phyloP scores from a whole-genome alignment of 1,140 invertebrate species.

The Microplitis demolitor region DNA sequence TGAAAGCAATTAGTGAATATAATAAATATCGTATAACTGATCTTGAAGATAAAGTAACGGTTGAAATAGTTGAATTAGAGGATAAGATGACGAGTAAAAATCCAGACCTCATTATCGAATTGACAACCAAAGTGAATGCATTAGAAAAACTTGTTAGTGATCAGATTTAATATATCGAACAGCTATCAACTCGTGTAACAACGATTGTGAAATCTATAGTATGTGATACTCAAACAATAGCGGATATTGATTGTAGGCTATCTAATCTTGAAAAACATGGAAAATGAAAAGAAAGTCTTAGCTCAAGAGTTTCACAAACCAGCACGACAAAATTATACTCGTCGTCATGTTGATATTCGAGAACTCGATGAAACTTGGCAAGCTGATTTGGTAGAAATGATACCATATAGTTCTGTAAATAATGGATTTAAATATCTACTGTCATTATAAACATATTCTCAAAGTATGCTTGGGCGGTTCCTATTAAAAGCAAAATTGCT shows the following conservation, averaged over 20 bases:
- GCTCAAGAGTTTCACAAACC: not conserved
- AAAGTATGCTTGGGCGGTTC: conserved; percentile 26
- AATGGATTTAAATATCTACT: conserved; percentile 10
- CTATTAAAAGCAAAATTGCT: conserved; percentile 31
- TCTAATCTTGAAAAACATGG: not conserved
- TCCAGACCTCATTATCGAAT: too few species aligned
- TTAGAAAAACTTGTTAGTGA: too few species aligned
- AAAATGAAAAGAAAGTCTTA: not conserved
- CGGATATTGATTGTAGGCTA: not conserved
- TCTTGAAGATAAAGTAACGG: too few species aligned
- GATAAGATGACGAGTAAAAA: too few species aligned
- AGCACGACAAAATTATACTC: conserved; percentile 10
- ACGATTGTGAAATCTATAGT: not conserved
- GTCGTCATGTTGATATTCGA: conserved; percentile 11
- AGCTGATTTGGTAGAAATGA: conserved; percentile 20
- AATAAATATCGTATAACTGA: too few species aligned
- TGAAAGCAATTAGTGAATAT: too few species aligned
- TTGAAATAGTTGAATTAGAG: too few species aligned
- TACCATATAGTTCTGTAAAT: not conserved
- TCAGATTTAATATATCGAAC: too few species aligned
- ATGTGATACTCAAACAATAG: not conserved
- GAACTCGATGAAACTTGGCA: conserved; percentile 19
- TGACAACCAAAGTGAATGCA: too few species aligned
- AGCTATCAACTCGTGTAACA: not conserved
- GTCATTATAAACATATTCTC: conserved; percentile 24